A percentile compares a stretch with the other conserved stretches of the same genome.
Evolutionary conservation across 2,797 vertebrate genomes (phyloP).

Genomic region (Tapirus indicus): DNA sequence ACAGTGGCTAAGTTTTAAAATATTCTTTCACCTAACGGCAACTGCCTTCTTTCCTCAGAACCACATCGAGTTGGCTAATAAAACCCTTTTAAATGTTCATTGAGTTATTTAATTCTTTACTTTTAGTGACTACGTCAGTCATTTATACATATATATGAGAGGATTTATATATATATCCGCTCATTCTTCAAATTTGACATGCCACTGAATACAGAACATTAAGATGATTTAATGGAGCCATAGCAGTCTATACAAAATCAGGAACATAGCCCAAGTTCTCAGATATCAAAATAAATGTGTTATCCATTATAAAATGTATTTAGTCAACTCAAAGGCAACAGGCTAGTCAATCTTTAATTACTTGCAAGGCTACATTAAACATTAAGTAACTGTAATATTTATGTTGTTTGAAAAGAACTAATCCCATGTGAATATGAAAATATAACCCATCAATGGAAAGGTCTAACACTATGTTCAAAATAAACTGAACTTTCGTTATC

Average conservation of each 20-base stretch:
- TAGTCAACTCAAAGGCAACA: background rate
- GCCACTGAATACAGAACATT: background rate
- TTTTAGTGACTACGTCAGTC: background rate
- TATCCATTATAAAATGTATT: background rate
- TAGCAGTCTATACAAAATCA: constrained; percentile 91
- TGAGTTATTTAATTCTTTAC: background rate
- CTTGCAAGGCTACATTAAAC: background rate
- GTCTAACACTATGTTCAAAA: constrained; percentile 34
- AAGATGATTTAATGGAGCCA: constrained; percentile 83
- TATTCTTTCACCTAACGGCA: background rate
- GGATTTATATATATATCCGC: background rate
- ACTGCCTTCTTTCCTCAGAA: background rate
- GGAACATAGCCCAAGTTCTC: constrained; percentile 92
- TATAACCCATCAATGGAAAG: background rate
- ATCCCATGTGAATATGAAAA: background rate
- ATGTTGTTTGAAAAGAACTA: background rate
- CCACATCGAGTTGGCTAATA: background rate
- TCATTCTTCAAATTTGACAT: constrained; percentile 7
- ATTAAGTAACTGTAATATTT: background rate
- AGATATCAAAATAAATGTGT: constrained; percentile 61
- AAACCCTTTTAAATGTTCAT: background rate
- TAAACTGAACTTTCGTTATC: constrained; percentile 10
- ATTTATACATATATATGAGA: background rate
- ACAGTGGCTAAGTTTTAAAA: background rate
- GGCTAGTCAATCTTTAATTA: background rate